A percentile compares a stretch with the other conserved stretches of the same genome.
Conservation (phyloP, 35 echinoderm and acorn worm genomes). For the Acanthaster planci region DNA sequence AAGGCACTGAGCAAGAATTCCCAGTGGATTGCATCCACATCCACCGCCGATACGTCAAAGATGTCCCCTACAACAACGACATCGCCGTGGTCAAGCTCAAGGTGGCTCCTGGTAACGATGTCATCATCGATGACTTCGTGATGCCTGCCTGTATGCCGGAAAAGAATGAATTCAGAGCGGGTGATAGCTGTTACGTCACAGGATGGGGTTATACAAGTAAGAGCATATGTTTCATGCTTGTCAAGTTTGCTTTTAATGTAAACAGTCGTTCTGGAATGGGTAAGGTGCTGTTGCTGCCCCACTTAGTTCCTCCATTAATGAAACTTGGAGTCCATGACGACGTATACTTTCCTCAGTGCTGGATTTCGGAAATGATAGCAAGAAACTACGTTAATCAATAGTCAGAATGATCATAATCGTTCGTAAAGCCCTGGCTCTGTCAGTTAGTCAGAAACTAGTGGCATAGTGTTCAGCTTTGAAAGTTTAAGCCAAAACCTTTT, state of each 20-base stretch:
- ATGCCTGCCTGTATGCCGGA: constrained; percentile 70
- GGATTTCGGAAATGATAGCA: too few relatives aligned
- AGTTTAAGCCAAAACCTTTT: background rate
- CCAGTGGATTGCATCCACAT: constrained; percentile 63
- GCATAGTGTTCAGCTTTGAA: too few relatives aligned
- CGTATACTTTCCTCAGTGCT: background rate
- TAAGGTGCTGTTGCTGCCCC: background rate
- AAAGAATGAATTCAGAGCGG: constrained; percentile 57
- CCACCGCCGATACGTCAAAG: constrained; percentile 43
- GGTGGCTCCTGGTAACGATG: constrained; percentile 34
- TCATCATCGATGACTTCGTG: constrained; percentile 39
- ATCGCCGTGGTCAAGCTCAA: constrained; percentile 79
- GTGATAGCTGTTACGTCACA: constrained; percentile 61
- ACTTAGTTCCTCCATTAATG: background rate
- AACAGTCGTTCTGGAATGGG: background rate
- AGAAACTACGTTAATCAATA: too few relatives aligned
- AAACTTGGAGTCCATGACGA: background rate
- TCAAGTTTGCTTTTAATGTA: background rate
- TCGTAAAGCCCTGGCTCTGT: too few relatives aligned
- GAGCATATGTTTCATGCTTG: constrained; percentile 16
- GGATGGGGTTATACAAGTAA: constrained; percentile 87
- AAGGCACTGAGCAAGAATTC: constrained; percentile 69
- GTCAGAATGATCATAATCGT: too few relatives aligned
- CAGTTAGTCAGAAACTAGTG: too few relatives aligned
- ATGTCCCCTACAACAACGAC: constrained; percentile 54